Evolutionary conservation across 2,797 vertebrate species (phyloP), one percentile per base, ranked within the genome.

Genomic region (Chaetophractus vellerosus): DNA sequence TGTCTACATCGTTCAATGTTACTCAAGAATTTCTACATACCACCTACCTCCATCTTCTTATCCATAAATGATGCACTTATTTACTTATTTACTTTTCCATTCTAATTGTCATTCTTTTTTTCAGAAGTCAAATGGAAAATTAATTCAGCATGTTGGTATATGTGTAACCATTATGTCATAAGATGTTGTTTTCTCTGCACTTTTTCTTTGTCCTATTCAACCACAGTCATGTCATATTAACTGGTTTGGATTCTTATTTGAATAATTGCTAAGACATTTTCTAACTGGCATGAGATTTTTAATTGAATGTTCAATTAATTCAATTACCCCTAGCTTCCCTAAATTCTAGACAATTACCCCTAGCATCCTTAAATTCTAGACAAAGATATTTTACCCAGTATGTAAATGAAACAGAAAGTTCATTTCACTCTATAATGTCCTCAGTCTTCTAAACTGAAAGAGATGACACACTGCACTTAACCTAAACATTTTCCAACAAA

Each of bases 261-360:
- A 98, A 98, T 98, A 98, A 98, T 98, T 97, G 96, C 89, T 97
- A 93, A 97, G 97, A 98, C 97, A 95, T 96, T 97, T 97, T 97
- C 94, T 97, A 97, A 97, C 95, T 97, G 95, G 97, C 97, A 97
- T 98, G 91, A 96, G 96, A 95, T 97, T 97, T 98, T 98, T 97
- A 98, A 98, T 98, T 97, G 97, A 98, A 97, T 97, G 96, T 98
- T 97, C 97, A 97, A 98, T 98, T 98, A 98, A 98, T 97, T 97
- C 96, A 97, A 98, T 98, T 98, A 98, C 95, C 95, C 94, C 96
- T 90, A 95, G 72, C 92, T 90, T 96, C 33, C 95, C 95, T 97
- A 97, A 97, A 98, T 96, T 97, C 95, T 97, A 95, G 91, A 98
- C 74, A 96, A 98, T 97, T 96, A 97, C 93, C 87, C 68, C 81